A percentile compares a stretch with the other conserved stretches of the same genome.
These are phyloP conservation scores for Panzeria rudis DNA, from an alignment of 2,888 invertebrate genomes.

Conservation along the genomic window DNA sequence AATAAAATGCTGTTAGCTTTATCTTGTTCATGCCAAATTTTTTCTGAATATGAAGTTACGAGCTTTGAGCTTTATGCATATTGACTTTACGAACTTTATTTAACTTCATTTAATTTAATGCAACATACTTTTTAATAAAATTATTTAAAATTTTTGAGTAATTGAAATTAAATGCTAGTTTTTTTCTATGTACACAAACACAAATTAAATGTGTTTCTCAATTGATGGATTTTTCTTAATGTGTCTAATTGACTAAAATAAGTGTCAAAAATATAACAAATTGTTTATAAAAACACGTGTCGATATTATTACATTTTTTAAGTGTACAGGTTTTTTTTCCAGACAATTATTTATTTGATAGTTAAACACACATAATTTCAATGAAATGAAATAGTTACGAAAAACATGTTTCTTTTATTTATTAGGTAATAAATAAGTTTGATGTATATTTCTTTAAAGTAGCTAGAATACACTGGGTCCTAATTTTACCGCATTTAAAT, in stretches of 20 bases:
- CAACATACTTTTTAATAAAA: no score
- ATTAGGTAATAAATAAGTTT: slow-evolving; percentile 5
- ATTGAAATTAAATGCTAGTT: no score
- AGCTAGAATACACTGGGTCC: neutral
- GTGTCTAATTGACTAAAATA: neutral
- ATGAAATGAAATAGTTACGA: neutral
- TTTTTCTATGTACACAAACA: no score
- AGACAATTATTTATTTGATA: neutral
- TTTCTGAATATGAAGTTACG: no score
- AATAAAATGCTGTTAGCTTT: no score
- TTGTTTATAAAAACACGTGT: slow-evolving; percentile 15
- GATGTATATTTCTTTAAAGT: neutral
- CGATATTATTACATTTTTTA: neutral
- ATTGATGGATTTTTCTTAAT: neutral
- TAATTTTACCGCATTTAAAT: neutral
- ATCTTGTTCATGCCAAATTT: no score
- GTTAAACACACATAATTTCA: neutral
- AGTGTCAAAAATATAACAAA: neutral
- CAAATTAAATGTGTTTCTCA: slow-evolving; percentile 1
- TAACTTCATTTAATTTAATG: no score
- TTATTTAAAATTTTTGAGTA: no score
- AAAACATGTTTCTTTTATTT: slow-evolving; percentile 1
- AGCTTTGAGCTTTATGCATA: no score
- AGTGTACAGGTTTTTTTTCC: neutral
- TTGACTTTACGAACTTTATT: no score